These are phyloP conservation scores for Melanaphis sacchari DNA, from an alignment of 1,140 invertebrate genomes.

Conservation along the genomic window DNA sequence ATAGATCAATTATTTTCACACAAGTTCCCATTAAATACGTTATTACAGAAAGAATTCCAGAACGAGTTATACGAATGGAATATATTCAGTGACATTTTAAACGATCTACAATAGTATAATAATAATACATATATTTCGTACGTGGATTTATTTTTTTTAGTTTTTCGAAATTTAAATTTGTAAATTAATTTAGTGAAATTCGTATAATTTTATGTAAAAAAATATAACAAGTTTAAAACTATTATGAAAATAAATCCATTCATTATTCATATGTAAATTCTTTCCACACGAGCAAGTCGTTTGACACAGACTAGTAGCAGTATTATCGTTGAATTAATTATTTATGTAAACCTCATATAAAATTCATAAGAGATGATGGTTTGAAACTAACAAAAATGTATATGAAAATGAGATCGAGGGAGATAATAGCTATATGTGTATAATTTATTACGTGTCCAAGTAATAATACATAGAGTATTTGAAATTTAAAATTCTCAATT, in stretches of 20 bases:
- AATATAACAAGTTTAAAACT: neutral
- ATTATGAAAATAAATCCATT: neutral
- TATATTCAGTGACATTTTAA: neutral
- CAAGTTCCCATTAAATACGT: neutral
- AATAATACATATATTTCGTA: neutral
- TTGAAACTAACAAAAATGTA: neutral
- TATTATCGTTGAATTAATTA: slow-evolving; percentile 23
- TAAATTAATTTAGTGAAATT: slow-evolving; percentile 8
- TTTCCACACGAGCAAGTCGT: slow-evolving; percentile 1
- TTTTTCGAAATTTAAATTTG: neutral
- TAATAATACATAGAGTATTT: neutral
- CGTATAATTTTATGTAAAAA: neutral
- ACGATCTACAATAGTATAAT: neutral
- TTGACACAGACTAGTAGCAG: neutral
- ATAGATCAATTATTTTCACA: slow-evolving; percentile 28
- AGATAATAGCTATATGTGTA: neutral
- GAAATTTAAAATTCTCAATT: slow-evolving; percentile 28
- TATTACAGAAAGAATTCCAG: slow-evolving; percentile 1
- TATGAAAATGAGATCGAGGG: neutral
- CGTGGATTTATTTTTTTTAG: neutral
- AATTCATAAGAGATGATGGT: neutral
- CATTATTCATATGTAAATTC: slow-evolving; percentile 15
- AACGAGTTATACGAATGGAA: slow-evolving; percentile 8
- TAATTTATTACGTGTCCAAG: neutral
- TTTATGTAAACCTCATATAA: neutral